Evolutionary conservation across 2,113 vertebrate species (phyloP).

Genomic region (Spheniscus mendiculus): DNA sequence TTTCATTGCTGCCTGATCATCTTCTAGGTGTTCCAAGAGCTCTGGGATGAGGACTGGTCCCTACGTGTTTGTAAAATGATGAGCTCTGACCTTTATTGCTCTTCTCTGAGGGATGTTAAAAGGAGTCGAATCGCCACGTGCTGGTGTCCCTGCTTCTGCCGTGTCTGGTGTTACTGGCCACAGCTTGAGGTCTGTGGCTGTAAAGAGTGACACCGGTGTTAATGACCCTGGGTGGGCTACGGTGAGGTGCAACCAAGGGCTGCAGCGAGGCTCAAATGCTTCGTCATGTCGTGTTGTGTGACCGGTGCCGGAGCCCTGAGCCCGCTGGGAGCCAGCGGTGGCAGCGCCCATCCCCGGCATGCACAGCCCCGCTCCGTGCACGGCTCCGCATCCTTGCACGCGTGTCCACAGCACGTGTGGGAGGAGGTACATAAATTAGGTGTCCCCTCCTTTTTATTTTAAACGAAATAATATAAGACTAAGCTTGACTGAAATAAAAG

Average conservation of each 20-base stretch:
- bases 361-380: accelerated
- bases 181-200: not conserved
- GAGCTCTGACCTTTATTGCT: not conserved
- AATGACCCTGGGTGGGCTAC: not conserved
- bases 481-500: not conserved
- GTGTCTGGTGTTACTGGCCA: not conserved
- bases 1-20: not conserved
- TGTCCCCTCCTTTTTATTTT: not conserved
- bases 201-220: accelerated
- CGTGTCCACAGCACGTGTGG: accelerated
- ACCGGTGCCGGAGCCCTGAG: not conserved
- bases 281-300: accelerated
- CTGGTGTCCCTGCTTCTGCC: not conserved
- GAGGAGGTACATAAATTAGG: not conserved
- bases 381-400: accelerated
- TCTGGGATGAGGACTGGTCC: not conserved
- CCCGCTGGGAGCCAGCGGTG: accelerated
- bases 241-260: not conserved
- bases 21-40: not conserved
- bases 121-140: accelerated
- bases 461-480: not conserved
- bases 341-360: accelerated
- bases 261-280: not conserved
- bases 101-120: not conserved
- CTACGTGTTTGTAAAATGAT: not conserved